phyloP scores from a whole-genome alignment of 1,140 invertebrate species.

The Apis florea region DNA sequence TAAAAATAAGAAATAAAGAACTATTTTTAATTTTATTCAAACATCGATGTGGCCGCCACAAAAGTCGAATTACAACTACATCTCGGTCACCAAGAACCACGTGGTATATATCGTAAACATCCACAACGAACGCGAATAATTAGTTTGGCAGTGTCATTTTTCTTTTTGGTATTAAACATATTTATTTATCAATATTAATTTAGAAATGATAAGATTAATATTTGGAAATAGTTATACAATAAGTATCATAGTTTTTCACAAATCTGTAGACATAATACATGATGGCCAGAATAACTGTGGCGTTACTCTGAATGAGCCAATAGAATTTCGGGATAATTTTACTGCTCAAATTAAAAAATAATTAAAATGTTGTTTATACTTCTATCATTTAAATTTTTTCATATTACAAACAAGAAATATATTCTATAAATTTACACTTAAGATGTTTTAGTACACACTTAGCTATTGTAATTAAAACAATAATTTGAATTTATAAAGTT shows the following conservation, averaged over 20 bases:
- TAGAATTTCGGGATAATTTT: neutral
- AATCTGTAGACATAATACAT: neutral
- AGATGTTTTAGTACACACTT: neutral
- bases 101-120: constrained; percentile 2
- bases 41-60: constrained; percentile 11
- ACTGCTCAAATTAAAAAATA: neutral
- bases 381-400: neutral
- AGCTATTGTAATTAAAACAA: neutral
- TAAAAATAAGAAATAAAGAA: neutral
- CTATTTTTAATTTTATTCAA: neutral
- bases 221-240: neutral
- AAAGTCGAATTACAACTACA: constrained; percentile 25
- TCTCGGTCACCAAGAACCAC: neutral
- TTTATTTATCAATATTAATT: neutral
- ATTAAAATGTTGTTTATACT: neutral
- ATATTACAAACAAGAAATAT: neutral
- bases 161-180: neutral
- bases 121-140: neutral
- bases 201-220: neutral
- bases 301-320: constrained; percentile 52
- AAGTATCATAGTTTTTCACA: neutral
- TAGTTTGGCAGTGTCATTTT: neutral
- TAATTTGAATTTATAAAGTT: neutral
- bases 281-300: neutral
- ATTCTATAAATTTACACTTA: neutral